Evolutionary conservation across 53 echinoderm and acorn worm genomes (phyloP).

Genomic region (Echinarachnius parma): DNA sequence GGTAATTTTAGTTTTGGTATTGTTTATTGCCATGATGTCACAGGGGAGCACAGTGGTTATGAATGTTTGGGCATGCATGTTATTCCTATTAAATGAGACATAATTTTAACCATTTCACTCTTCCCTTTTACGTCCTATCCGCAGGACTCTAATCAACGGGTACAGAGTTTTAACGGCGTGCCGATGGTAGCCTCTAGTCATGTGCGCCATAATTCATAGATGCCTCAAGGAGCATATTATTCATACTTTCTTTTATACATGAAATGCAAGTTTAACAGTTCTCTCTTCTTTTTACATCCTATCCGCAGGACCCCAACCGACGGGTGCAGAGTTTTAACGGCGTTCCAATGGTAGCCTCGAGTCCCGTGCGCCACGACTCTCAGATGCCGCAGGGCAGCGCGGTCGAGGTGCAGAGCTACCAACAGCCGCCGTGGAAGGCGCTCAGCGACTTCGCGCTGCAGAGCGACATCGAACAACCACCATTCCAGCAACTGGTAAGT

Average conservation of each 20-base stretch:
- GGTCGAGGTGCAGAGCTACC: constrained; percentile 97
- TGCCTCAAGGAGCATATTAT: constrained; percentile 67
- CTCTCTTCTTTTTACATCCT: not conserved
- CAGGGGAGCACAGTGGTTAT: not conserved
- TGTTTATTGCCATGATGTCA: not conserved
- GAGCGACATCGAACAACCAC: constrained; percentile 98
- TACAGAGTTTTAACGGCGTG: constrained; percentile 94
- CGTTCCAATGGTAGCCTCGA: constrained; percentile 98
- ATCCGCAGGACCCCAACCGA: constrained; percentile 80
- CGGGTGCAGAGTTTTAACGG: constrained; percentile 94
- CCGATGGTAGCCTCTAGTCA: constrained; percentile 99
- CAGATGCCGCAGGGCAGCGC: constrained; percentile 94
- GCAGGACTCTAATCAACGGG: constrained; percentile 89
- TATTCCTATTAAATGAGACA: too few relatives aligned
- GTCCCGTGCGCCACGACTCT: constrained; percentile 94
- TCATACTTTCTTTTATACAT: not conserved
- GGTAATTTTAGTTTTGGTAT: too few relatives aligned
- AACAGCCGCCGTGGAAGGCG: constrained; percentile 98
- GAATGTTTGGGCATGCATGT: not conserved
- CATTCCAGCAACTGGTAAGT: constrained; percentile 99
- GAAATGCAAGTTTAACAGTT: too few relatives aligned
- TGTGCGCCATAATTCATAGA: constrained; percentile 89
- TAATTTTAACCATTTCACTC: not conserved
- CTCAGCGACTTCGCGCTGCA: constrained; percentile 97
- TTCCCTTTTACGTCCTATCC: not conserved